These are phyloP conservation scores for Australoheros scitulus DNA, from an alignment of 2,113 vertebrate genomes.

Conservation along the genomic window DNA sequence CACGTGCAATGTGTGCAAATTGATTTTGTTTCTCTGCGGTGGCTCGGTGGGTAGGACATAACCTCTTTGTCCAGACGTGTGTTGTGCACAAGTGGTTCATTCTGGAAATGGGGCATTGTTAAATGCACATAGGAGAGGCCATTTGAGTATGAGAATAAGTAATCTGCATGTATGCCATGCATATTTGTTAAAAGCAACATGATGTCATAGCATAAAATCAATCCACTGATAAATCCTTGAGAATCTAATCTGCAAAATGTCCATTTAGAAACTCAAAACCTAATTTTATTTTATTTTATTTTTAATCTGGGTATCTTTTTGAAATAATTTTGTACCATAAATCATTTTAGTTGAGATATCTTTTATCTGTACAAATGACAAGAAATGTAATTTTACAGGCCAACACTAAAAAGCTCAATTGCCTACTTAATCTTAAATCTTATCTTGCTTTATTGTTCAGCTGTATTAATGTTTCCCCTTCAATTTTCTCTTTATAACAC, in stretches of 20 bases:
- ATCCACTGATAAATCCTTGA: neutral
- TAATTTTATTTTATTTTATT: neutral
- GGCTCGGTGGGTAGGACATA: conserved; percentile 25
- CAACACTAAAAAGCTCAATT: neutral
- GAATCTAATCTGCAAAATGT: conserved; percentile 12
- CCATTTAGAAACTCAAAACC: neutral
- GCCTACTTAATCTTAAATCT: conserved; percentile 5
- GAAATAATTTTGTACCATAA: conserved; percentile 7
- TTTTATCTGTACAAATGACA: neutral
- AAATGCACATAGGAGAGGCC: neutral
- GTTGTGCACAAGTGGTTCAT: neutral
- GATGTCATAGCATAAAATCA: conserved; percentile 17
- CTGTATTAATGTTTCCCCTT: neutral
- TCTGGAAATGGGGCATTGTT: conserved; percentile 1
- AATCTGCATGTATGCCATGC: neutral
- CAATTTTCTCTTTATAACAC: neutral
- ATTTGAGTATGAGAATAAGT: conserved; percentile 7
- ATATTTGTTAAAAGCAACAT: conserved; percentile 8
- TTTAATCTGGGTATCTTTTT: neutral
- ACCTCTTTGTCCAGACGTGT: conserved; percentile 24
- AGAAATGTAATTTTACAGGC: neutral
- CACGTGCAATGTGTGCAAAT: conserved; percentile 24
- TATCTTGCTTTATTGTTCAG: conserved; percentile 11
- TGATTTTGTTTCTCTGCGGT: conserved; percentile 39
- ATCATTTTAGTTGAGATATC: conserved; percentile 10